Evolutionary conservation across 1,140 invertebrate species (phyloP).

Genomic region (Agraylea sexmaculata): DNA sequence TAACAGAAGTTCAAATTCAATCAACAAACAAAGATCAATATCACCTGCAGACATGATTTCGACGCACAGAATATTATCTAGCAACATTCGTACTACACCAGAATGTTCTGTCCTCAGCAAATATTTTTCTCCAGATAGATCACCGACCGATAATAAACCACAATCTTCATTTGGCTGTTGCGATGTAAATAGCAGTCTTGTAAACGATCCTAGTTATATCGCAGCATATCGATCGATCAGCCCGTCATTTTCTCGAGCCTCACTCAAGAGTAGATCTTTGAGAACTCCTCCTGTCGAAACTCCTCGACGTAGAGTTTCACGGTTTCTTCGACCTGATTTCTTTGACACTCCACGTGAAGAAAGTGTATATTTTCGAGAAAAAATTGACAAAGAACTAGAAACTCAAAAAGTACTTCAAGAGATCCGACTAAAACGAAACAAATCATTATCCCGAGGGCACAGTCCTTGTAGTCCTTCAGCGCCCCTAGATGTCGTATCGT

Average conservation of each 20-base stretch:
- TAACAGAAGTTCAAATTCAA: conserved; percentile 14
- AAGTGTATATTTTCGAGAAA: conserved; percentile 54
- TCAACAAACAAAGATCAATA: too few relatives aligned
- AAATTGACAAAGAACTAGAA: conserved; percentile 51
- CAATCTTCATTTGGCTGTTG: conserved; percentile 8
- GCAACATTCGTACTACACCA: conserved; percentile 26
- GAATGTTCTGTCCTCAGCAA: conserved; percentile 46
- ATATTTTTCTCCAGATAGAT: conserved; percentile 34
- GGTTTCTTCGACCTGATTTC: conserved; percentile 65
- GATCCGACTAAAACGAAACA: conserved; percentile 47
- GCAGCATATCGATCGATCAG: conserved; percentile 27
- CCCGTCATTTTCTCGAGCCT: conserved; percentile 20
- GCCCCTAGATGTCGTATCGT: conserved; percentile 19
- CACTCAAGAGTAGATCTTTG: conserved; percentile 33
- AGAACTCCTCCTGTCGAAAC: conserved; percentile 27
- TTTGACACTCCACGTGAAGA: conserved; percentile 61
- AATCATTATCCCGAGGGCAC: conserved; percentile 24
- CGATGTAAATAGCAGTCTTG: conserved; percentile 26
- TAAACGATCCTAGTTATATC: conserved; percentile 31
- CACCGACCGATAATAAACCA: not conserved
- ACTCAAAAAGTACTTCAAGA: conserved; percentile 51
- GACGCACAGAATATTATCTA: not conserved
- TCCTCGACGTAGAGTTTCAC: conserved; percentile 48
- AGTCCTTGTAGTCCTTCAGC: conserved; percentile 23
- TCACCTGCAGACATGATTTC: not conserved